These are phyloP conservation scores for Lanistes nyassanus DNA, from an alignment of 1,140 invertebrate genomes.

Conservation along the genomic window DNA sequence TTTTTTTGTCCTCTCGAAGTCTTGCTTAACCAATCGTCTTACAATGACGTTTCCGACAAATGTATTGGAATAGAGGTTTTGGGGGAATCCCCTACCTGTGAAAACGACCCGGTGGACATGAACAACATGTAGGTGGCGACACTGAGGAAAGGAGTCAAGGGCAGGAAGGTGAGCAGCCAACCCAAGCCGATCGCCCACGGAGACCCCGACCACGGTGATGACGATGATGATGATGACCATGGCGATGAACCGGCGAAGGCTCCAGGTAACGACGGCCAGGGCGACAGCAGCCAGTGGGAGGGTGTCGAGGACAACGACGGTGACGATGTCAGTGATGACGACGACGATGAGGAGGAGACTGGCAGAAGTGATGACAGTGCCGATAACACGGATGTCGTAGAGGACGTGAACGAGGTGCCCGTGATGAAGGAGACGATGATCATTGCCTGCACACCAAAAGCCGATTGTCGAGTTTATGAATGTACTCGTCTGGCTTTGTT, in stretches of 20 bases:
- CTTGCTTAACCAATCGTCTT: too few species aligned
- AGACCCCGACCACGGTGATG: constrained; percentile 33
- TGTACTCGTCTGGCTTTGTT: too few species aligned
- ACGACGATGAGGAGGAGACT: constrained; percentile 2
- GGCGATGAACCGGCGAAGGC: not conserved
- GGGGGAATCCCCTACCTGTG: constrained; percentile 2
- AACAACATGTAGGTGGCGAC: constrained; percentile 28
- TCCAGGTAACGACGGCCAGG: not conserved
- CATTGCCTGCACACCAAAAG: not conserved
- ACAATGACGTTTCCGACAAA: too few species aligned
- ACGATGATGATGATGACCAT: not conserved
- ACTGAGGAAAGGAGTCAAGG: constrained; percentile 36
- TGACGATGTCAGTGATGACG: not conserved
- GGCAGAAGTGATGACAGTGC: constrained; percentile 2
- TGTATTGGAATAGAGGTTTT: too few species aligned
- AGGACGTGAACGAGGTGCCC: not conserved
- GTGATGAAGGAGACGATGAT: constrained; percentile 21
- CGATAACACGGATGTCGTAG: not conserved
- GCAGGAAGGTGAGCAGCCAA: constrained; percentile 42
- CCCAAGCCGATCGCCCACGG: constrained; percentile 44
- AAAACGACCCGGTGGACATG: constrained; percentile 27
- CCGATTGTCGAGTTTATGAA: too few species aligned
- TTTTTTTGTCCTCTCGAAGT: too few species aligned
- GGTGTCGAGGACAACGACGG: not conserved
- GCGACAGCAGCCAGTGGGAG: not conserved